phyloP scores from a whole-genome alignment of 2,888 invertebrate genomes.

The Nemurella pictetii region DNA sequence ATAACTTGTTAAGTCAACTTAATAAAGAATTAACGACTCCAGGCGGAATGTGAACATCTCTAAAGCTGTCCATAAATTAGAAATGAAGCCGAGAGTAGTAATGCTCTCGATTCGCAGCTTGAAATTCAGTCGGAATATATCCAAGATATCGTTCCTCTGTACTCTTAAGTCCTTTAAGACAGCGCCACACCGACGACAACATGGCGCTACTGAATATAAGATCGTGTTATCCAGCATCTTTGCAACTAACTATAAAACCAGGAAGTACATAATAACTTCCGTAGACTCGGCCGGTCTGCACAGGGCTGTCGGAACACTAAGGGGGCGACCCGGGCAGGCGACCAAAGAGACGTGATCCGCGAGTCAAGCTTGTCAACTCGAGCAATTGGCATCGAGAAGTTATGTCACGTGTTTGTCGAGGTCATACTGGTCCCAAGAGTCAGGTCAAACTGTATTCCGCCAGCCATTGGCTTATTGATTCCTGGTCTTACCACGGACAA shows the following conservation, averaged over 20 bases:
- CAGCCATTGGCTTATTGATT: constrained; percentile 28
- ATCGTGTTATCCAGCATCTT: background rate
- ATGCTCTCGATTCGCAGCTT: background rate
- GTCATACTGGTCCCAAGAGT: constrained; percentile 18
- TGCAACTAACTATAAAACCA: background rate
- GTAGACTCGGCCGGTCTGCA: background rate
- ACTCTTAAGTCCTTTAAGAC: too few relatives aligned
- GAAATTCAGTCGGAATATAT: background rate
- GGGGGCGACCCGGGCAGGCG: background rate
- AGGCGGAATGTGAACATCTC: background rate
- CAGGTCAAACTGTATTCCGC: background rate
- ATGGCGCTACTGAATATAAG: background rate
- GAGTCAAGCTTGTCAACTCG: background rate
- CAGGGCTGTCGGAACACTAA: background rate
- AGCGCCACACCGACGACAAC: background rate
- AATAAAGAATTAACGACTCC: background rate
- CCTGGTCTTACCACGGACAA: background rate
- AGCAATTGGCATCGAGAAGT: constrained; percentile 18
- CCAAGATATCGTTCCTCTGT: background rate
- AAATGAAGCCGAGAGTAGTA: background rate
- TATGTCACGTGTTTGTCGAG: constrained; percentile 4
- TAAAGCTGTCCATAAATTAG: background rate
- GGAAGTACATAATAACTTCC: background rate
- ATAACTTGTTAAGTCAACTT: background rate
- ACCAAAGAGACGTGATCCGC: background rate